Evolutionary conservation across 2,797 vertebrate genomes (phyloP).

Genomic region (Lophotriccus pileatus): DNA sequence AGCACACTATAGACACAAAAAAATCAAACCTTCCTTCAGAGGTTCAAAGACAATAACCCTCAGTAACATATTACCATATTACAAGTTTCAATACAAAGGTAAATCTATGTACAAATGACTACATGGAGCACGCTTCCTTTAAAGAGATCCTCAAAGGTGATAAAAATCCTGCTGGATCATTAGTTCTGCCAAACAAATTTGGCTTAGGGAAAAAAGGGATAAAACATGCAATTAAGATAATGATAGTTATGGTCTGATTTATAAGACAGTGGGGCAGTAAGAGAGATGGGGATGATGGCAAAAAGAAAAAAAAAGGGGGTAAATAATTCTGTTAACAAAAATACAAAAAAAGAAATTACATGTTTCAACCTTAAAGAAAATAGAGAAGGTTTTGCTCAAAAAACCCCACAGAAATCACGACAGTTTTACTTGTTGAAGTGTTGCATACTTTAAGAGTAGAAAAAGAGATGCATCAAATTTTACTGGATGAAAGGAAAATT

Average conservation of each 20-base stretch:
- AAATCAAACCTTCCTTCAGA: not conserved
- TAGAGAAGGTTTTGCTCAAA: not conserved
- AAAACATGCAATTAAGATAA: not conserved
- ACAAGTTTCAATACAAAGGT: not conserved
- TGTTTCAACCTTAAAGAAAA: not conserved
- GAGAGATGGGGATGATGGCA: not conserved
- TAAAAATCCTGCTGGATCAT: not conserved
- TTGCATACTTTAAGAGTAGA: not conserved
- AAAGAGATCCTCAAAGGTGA: not conserved
- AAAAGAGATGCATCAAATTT: not conserved
- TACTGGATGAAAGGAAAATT: not conserved
- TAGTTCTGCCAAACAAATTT: not conserved
- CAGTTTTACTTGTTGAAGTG: not conserved
- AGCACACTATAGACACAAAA: not conserved
- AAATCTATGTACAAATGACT: not conserved
- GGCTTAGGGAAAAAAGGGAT: not conserved
- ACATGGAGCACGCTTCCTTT: not conserved
- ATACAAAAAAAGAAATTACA: not conserved
- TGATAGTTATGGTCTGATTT: not conserved
- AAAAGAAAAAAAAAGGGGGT: not conserved
- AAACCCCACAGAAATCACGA: not conserved
- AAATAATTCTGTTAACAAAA: not conserved
- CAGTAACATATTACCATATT: not conserved
- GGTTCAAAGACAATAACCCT: not conserved
- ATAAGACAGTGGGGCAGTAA: not conserved